Base-by-base conservation (phyloP, 2,888 invertebrate species). In the Argyresthia goedartella region DNA sequence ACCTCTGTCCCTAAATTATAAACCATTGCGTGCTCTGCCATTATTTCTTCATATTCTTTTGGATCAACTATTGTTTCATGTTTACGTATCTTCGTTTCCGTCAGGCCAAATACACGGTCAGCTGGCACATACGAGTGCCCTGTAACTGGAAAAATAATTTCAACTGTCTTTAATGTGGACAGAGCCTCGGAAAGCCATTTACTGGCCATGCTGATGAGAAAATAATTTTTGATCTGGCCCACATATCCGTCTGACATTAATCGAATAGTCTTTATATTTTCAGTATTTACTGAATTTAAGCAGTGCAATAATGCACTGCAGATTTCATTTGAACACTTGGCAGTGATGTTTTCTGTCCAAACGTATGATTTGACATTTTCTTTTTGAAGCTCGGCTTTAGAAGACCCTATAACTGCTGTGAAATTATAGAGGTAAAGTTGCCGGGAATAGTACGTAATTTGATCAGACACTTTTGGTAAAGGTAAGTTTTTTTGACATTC, bases 191-290 rank as follows among this genome's bases (percentile, higher is more conserved):
- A 13, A 25, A 59, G 52, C 59, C 60, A 64, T 49, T 55, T 53
- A 15, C 51, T 53, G 11, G 56, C 51, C 59, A 61, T 61, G 39
- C 52, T 36, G 10, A 61, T 53, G 45, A 63, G 49, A 15, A 55
- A 57, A 13, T 57, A 51, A 51, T 65, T 65, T 57, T 63, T 64
- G 47, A 65, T 65, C 54, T 64, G 64, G 15, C 53, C 53, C 6
- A 53, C 55, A 44, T 53, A 55, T 45, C 55, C 55, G 41, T 55
- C 55, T 8, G 49, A 35, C 48, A 51, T 42, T 35, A 55, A 42
- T 45, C 55, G 35, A 15, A 54, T 50, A 10, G 34, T 51, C 7
- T 45, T 55, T 42, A 51, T 51, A 15, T 35, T 39, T 33, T 10
- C 25, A 41, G 49, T 44, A 41, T 57, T 53, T 33, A 50, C 52